Percentiles rank a stretch among this genome's conserved stretches.
Conservation (phyloP, 2,888 invertebrate genomes). For the Caenorhabditis wallacei region DNA sequence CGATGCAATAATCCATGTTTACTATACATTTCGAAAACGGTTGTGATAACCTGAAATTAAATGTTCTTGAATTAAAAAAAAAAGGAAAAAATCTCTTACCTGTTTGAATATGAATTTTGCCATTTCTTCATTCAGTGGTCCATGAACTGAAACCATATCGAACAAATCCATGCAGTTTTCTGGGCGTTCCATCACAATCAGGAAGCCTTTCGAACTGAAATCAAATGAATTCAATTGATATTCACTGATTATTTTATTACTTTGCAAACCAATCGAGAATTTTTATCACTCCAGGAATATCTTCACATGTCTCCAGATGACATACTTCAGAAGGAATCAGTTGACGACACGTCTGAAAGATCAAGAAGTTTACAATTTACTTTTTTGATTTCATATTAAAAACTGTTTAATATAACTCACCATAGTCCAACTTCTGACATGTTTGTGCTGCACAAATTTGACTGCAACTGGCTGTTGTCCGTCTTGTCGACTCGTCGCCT, state of each 20-base stretch:
- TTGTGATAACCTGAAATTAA: constrained; percentile 72
- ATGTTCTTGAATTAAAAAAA: not conserved
- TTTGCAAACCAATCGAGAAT: constrained; percentile 81
- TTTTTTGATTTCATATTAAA: too few species aligned
- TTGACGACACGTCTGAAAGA: constrained; percentile 76
- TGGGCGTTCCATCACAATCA: constrained; percentile 81
- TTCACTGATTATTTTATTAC: constrained; percentile 57
- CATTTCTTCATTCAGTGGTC: constrained; percentile 78
- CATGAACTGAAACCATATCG: constrained; percentile 78
- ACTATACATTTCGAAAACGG: constrained; percentile 77
- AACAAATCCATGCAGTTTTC: constrained; percentile 80
- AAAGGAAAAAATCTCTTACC: constrained; percentile 25
- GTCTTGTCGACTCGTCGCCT: constrained; percentile 70
- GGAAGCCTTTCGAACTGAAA: constrained; percentile 80
- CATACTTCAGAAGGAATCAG: constrained; percentile 81
- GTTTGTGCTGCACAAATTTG: constrained; percentile 81
- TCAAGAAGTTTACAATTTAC: not conserved
- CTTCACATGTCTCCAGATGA: constrained; percentile 78
- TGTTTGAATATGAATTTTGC: constrained; percentile 78
- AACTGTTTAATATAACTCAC: too few species aligned
- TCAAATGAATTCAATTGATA: not conserved
- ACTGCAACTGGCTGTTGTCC: constrained; percentile 79
- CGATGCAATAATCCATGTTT: constrained; percentile 79
- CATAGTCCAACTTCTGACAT: constrained; percentile 80
- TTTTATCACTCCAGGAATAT: constrained; percentile 78